Percentiles rank a stretch among this genome's conserved stretches.
phyloP scores from a whole-genome alignment of 2,888 invertebrate genomes.

The Eledone cirrhosa region DNA sequence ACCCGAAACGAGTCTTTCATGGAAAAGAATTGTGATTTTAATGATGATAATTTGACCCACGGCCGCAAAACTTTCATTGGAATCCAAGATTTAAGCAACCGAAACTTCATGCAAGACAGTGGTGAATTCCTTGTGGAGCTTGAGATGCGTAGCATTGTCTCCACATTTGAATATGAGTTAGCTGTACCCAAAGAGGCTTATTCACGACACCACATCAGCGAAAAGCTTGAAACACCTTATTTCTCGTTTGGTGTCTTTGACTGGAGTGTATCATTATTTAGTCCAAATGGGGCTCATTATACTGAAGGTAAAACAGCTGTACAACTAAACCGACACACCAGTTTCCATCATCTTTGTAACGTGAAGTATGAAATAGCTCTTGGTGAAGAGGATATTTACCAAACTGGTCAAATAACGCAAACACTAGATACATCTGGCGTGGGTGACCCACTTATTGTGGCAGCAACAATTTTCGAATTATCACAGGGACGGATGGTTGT shows the following conservation, averaged over 20 bases:
- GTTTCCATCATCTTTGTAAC: slow-evolving; percentile 82
- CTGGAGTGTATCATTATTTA: slow-evolving; percentile 75
- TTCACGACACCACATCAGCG: slow-evolving; percentile 43
- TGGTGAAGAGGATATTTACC: slow-evolving; percentile 57
- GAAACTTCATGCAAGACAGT: slow-evolving; percentile 81
- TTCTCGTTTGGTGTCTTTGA: slow-evolving; percentile 85
- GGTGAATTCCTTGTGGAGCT: slow-evolving; percentile 84
- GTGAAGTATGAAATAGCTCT: slow-evolving; percentile 75
- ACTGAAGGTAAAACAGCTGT: slow-evolving; percentile 63
- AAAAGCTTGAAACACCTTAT: slow-evolving; percentile 73
- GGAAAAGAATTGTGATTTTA: slow-evolving; percentile 76
- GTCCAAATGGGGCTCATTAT: slow-evolving; percentile 54
- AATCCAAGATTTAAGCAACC: slow-evolving; percentile 57
- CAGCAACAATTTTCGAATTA: slow-evolving; percentile 50
- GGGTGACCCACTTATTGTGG: slow-evolving; percentile 55
- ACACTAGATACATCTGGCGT: slow-evolving; percentile 58
- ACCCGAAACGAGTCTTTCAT: slow-evolving; percentile 83
- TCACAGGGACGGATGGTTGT: slow-evolving; percentile 64
- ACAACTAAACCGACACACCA: slow-evolving; percentile 77
- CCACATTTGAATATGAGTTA: slow-evolving; percentile 79
- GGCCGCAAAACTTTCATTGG: slow-evolving; percentile 63
- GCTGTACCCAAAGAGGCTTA: slow-evolving; percentile 70
- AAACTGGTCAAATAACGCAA: slow-evolving; percentile 58
- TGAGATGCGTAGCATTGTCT: slow-evolving; percentile 79
- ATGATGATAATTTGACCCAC: slow-evolving; percentile 56